Percentiles rank a stretch among this genome's conserved stretches.
Conservation (phyloP, 2,797 vertebrate species). For the Champsocephalus esox region DNA sequence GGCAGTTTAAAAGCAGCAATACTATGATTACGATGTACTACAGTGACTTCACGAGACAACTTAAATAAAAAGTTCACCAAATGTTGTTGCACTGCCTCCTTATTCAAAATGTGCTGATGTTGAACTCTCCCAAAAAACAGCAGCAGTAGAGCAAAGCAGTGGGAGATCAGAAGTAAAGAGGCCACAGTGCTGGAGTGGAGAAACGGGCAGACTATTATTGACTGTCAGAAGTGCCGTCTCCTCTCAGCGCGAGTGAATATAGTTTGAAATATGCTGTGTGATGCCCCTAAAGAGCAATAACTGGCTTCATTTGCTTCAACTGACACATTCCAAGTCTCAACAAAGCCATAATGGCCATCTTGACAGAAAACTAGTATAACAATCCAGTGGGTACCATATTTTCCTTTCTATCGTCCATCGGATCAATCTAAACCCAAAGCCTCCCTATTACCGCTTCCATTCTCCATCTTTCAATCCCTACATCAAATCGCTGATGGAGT, state of each 20-base stretch:
- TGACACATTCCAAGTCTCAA: conserved; percentile 30
- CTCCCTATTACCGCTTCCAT: not conserved
- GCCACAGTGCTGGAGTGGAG: conserved; percentile 46
- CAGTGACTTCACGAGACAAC: conserved; percentile 3
- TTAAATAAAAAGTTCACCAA: conserved; percentile 3
- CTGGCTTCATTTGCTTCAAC: conserved; percentile 43
- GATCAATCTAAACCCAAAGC: conserved; percentile 10
- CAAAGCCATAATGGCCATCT: not conserved
- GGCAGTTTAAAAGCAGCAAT: not conserved
- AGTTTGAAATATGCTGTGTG: conserved; percentile 49
- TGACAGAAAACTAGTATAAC: conserved; percentile 10
- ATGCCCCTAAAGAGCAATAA: conserved; percentile 57
- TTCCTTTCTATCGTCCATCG: not conserved
- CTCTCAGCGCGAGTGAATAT: conserved; percentile 55
- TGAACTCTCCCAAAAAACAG: conserved; percentile 39
- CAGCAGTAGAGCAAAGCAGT: conserved; percentile 34
- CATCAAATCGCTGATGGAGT: conserved; percentile 31
- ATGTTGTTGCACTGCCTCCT: not conserved
- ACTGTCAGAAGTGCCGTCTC: conserved; percentile 66
- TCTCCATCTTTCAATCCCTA: conserved; percentile 24
- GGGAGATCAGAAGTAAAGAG: conserved; percentile 52
- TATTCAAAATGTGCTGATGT: conserved; percentile 53
- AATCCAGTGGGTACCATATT: not conserved
- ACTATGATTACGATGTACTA: not conserved
- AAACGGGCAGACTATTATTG: conserved; percentile 62